These are phyloP conservation scores for Drosophila mojavensis DNA, from an alignment of 1,140 invertebrate genomes.

Conservation along the genomic window DNA sequence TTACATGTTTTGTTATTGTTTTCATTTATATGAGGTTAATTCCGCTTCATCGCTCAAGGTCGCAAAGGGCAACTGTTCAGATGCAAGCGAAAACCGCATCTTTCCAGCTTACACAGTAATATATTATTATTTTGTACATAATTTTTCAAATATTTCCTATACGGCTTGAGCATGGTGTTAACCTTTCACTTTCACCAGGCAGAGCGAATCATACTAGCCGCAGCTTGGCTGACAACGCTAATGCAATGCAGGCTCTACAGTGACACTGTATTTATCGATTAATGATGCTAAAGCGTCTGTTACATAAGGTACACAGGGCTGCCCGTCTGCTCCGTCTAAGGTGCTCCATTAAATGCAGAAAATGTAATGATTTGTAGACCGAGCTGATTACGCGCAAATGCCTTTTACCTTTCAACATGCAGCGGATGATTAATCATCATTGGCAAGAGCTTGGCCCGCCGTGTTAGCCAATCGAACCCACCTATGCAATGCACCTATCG, in stretches of 20 bases:
- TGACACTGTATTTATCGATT: constrained; percentile 65
- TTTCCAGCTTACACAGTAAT: constrained; percentile 4
- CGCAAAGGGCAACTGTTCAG: constrained; percentile 40
- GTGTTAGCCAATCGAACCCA: constrained; percentile 17
- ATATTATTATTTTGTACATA: constrained; percentile 3
- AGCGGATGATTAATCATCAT: constrained; percentile 50
- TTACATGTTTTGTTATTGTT: constrained; percentile 28
- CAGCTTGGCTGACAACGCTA: constrained; percentile 18
- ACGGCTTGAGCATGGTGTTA: constrained; percentile 20
- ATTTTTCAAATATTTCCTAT: constrained; percentile 50
- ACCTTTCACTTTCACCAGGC: constrained; percentile 63
- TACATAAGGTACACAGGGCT: constrained; percentile 43
- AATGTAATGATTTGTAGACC: constrained; percentile 47
- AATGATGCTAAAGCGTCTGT: constrained; percentile 33
- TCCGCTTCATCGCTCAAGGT: constrained; percentile 31
- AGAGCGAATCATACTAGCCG: constrained; percentile 21
- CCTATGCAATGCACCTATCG: constrained; percentile 18
- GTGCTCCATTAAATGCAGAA: constrained; percentile 54
- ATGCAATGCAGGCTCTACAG: constrained; percentile 5
- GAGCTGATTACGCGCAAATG: constrained; percentile 46
- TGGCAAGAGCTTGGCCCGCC: constrained; percentile 3
- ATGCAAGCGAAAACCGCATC: constrained; percentile 11
- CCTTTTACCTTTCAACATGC: constrained; percentile 25
- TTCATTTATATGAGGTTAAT: constrained; percentile 5
- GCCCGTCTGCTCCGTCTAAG: constrained; percentile 32